Evolutionary conservation across 2,888 invertebrate species (phyloP), one percentile per base, ranked within the genome.

Genomic region (Folsomia candida): DNA sequence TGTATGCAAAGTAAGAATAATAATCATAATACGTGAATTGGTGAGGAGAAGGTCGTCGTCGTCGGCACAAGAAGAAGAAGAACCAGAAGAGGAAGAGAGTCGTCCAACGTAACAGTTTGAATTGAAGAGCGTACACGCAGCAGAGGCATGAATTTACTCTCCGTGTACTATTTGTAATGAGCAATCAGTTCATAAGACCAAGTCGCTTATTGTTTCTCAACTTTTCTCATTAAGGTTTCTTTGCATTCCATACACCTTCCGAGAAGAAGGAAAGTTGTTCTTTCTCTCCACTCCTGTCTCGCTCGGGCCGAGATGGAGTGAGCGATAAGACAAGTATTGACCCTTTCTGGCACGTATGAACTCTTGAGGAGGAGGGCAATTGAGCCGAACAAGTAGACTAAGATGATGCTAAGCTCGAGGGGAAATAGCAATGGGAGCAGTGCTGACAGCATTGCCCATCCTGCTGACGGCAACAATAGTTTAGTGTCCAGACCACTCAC

Each of bases 361-460:
- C 37, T 37, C 4, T 37, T 37, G 4, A n/a, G 59, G 67, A 59
- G 63, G 67, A 60, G 66, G 65, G 37, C 60, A 61, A 47, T 27
- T 51, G 37, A 51, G 26, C 54, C n/a, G 20, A 20, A 20, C 51
- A 29, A 66, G 62, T 20, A 27, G 68, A 51, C 57, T 27, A 70
- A 24, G 70, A 74, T 68, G 68, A 79, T 79, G 79, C 74, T 75
- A 51, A 72, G 71, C 68, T 79, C 79, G 64, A 71, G 77, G 60
- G 79, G 74, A 70, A 78, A 76, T 59, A 79, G 79, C 71, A 76
- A 76, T 70, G 76, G 75, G 64, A 80, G 78, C 69, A 80, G 80
- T 74, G 76, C 74, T 64, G 80, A 80, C 47, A 79, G 78, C 75
- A 80, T 79, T 73, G 78, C 79, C 9, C 75, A 75, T 61, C 73